A percentile compares a stretch with the other conserved stretches of the same genome.
Evolutionary conservation across 2,797 vertebrate species (phyloP).

Genomic region (Bufotes viridis): DNA sequence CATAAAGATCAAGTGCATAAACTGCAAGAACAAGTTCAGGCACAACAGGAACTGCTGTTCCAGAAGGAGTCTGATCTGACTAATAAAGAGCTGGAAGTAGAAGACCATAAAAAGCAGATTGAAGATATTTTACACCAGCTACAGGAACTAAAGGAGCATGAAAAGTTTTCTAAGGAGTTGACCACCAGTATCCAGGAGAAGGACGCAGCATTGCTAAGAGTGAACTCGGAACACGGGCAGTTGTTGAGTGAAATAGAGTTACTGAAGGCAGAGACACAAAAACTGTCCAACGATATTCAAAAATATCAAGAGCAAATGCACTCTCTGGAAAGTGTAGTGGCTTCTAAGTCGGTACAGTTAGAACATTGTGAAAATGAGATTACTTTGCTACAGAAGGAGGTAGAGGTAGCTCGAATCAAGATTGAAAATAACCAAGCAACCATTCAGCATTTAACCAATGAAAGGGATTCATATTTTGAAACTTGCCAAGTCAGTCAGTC

Average conservation of each 20-base stretch:
- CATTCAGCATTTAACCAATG: conserved; percentile 62
- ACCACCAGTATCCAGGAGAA: conserved; percentile 65
- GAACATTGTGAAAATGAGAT: conserved; percentile 67
- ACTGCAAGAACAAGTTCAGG: conserved; percentile 69
- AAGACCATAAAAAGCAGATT: conserved; percentile 67
- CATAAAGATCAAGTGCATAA: conserved; percentile 61
- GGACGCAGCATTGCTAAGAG: conserved; percentile 65
- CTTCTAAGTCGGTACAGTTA: conserved; percentile 35
- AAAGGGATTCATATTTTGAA: conserved; percentile 66
- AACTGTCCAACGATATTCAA: conserved; percentile 64
- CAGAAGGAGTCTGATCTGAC: conserved; percentile 69
- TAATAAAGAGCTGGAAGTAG: conserved; percentile 66
- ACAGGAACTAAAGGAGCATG: conserved; percentile 67
- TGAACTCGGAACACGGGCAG: conserved; percentile 65
- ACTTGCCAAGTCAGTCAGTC: conserved; percentile 63
- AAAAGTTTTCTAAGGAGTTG: conserved; percentile 63
- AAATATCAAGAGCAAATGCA: conserved; percentile 67
- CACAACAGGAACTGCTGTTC: conserved; percentile 62
- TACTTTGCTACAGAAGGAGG: conserved; percentile 64
- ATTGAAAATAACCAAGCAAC: conserved; percentile 63
- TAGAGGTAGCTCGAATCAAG: conserved; percentile 64
- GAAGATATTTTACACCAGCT: conserved; percentile 63
- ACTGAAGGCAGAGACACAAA: conserved; percentile 69
- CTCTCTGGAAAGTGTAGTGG: conserved; percentile 58
- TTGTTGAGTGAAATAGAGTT: conserved; percentile 67